Conservation (phyloP, 2,113 vertebrate species). For the Piprites chloris region DNA sequence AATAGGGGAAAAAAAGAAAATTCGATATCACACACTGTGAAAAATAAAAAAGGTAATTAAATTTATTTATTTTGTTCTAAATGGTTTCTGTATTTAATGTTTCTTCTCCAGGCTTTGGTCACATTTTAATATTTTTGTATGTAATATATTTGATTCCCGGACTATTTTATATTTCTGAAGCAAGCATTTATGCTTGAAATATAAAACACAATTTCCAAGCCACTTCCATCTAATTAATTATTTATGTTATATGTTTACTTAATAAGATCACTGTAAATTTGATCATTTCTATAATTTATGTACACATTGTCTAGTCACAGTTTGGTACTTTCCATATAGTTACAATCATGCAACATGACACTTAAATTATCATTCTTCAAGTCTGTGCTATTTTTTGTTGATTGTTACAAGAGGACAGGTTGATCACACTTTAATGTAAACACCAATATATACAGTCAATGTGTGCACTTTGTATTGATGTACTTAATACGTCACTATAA, state of each 20-base stretch:
- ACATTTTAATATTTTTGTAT: not conserved
- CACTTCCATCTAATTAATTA: not conserved
- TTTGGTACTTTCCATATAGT: not conserved
- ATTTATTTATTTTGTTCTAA: not conserved
- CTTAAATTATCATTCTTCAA: constrained; percentile 1
- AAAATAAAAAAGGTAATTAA: not conserved
- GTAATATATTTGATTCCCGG: not conserved
- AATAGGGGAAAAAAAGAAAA: not conserved
- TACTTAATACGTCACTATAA: not conserved
- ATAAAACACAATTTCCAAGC: not conserved
- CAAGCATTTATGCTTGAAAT: not conserved
- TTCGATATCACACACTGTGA: not conserved
- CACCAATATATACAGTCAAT: not conserved
- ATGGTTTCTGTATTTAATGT: not conserved
- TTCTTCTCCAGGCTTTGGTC: not conserved
- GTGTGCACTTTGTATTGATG: not conserved
- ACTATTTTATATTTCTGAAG: not conserved
- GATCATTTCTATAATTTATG: constrained; percentile 34
- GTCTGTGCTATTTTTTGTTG: not conserved
- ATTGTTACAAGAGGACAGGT: not conserved
- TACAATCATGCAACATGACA: not conserved
- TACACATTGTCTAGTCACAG: not conserved
- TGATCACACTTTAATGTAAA: not conserved
- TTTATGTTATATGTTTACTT: not conserved
- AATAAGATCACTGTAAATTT: not conserved